Conservation (phyloP, 2,113 vertebrate genomes). For the Acanthisitta chloris region DNA sequence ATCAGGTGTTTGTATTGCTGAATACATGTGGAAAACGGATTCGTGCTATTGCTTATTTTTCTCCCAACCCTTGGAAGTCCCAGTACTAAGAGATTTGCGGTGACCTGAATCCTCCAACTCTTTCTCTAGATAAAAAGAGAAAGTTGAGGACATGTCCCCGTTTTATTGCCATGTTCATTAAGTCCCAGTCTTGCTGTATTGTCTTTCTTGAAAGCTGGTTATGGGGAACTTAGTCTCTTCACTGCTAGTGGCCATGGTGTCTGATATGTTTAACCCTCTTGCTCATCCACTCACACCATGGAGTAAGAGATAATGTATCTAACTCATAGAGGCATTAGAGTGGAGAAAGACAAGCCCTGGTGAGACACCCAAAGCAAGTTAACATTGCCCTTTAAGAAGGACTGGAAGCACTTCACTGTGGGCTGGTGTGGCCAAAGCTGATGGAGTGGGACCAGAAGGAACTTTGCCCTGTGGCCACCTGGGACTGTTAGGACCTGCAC, state of each 20-base stretch:
- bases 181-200: background rate
- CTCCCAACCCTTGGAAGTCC: background rate
- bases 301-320: background rate
- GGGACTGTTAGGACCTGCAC: background rate
- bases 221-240: background rate
- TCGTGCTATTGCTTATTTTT: background rate
- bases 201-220: background rate
- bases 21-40: background rate
- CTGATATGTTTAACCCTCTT: background rate
- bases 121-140: background rate
- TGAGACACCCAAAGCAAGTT: background rate
- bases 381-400: background rate
- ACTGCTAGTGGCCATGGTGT: background rate
- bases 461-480: background rate
- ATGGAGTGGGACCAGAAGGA: background rate
- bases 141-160: background rate
- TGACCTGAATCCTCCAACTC: background rate
- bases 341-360: background rate
- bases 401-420: background rate
- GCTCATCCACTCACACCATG: accelerated
- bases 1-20: background rate
- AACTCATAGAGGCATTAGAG: background rate
- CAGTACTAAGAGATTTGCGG: background rate
- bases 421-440: background rate
- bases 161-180: background rate